These are phyloP conservation scores for Lycaena phlaeas DNA, from an alignment of 2,888 invertebrate genomes.

Conservation along the genomic window DNA sequence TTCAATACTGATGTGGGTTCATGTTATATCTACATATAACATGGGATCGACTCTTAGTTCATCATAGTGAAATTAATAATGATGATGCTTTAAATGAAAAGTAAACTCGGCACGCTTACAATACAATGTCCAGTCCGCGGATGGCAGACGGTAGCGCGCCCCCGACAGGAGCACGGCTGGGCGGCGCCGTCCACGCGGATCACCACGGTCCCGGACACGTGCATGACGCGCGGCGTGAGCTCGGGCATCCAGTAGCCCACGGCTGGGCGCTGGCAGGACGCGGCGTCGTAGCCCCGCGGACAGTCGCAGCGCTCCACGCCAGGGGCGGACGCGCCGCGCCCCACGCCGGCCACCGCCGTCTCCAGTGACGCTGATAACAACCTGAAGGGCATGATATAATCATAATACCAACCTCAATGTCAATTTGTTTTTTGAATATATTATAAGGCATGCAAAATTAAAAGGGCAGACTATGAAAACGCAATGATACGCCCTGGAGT, in stretches of 20 bases:
- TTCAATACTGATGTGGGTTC: too few relatives aligned
- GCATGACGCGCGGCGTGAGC: conserved; percentile 45
- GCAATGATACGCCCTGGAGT: too few relatives aligned
- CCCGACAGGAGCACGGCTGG: conserved; percentile 86
- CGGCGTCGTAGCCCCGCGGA: conserved; percentile 83
- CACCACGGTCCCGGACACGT: conserved; percentile 77
- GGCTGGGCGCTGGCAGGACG: conserved; percentile 93
- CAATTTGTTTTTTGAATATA: too few relatives aligned
- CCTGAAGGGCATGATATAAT: too few relatives aligned
- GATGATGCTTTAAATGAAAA: too few relatives aligned
- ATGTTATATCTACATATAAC: too few relatives aligned
- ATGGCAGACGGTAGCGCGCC: conserved; percentile 83
- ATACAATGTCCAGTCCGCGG: conserved; percentile 88
- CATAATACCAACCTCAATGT: too few relatives aligned
- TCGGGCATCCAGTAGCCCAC: conserved; percentile 84
- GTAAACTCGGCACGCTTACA: too few relatives aligned
- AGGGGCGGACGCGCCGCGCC: conserved; percentile 79
- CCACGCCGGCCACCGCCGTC: conserved; percentile 80
- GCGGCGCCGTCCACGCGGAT: conserved; percentile 87
- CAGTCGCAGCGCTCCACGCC: conserved; percentile 92
- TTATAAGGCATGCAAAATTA: too few relatives aligned
- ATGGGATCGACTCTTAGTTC: too few relatives aligned
- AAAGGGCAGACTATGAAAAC: too few relatives aligned
- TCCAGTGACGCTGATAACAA: conserved; percentile 87
- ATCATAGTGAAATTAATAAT: too few relatives aligned